A percentile compares a stretch with the other conserved stretches of the same genome.
These are phyloP conservation scores for Chiroxiphia lanceolata DNA, from an alignment of 2,797 vertebrate species.

Conservation along the genomic window DNA sequence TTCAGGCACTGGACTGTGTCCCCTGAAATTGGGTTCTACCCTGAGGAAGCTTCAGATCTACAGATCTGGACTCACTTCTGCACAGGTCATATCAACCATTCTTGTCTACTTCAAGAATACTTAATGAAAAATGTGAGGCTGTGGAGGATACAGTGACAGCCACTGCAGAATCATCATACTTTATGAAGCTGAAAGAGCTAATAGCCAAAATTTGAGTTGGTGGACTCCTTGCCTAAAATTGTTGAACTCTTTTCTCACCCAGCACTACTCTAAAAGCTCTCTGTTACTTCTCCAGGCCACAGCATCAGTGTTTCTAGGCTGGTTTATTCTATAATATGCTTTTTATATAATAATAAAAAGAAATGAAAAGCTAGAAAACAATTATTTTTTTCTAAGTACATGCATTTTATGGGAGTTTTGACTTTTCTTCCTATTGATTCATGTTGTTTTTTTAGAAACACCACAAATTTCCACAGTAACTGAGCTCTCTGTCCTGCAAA, in stretches of 20 bases:
- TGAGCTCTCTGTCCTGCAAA: neutral
- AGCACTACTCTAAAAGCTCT: neutral
- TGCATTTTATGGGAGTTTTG: neutral
- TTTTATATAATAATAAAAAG: neutral
- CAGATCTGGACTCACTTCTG: neutral
- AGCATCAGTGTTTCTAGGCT: neutral
- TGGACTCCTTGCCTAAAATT: neutral
- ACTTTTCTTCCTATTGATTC: neutral
- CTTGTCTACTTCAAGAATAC: neutral
- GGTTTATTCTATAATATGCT: neutral
- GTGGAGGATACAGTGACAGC: neutral
- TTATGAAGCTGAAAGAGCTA: neutral
- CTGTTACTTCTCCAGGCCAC: neutral
- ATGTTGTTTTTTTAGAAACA: neutral
- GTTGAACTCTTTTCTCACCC: neutral
- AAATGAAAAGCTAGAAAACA: neutral
- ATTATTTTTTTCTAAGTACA: neutral
- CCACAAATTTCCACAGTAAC: neutral
- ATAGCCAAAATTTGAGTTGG: neutral
- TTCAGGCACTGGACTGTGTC: neutral
- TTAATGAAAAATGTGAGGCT: neutral
- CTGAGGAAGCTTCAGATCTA: neutral
- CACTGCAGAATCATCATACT: neutral
- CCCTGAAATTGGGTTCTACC: neutral
- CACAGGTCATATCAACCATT: neutral